Conservation (phyloP, 2,888 invertebrate genomes). For the Stomorhina lunata region DNA sequence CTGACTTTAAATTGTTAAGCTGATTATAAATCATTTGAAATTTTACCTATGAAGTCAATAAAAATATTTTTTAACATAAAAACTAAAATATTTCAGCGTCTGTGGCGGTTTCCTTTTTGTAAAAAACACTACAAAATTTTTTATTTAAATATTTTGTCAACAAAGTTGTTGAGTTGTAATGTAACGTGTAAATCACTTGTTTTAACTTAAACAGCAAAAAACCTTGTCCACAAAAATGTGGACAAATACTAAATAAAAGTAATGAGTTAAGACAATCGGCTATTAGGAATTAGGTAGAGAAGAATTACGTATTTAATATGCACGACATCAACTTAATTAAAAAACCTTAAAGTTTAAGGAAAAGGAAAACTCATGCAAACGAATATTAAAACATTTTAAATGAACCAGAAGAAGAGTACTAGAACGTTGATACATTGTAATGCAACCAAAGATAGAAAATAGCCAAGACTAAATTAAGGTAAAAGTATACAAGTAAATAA, state of each 20-base stretch:
- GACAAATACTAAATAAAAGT: not conserved
- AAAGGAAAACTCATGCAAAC: slow-evolving; percentile 20
- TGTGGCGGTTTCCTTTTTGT: slow-evolving; percentile 11
- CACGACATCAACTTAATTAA: slow-evolving; percentile 53
- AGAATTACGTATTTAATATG: slow-evolving; percentile 39
- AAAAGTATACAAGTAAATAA: not conserved
- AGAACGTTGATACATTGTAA: slow-evolving; percentile 26
- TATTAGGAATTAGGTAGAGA: slow-evolving; percentile 4
- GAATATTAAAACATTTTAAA: too few relatives aligned
- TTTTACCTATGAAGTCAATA: slow-evolving; percentile 17
- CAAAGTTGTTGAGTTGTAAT: slow-evolving; percentile 42
- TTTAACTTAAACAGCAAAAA: not conserved
- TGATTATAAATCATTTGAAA: not conserved
- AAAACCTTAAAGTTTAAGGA: slow-evolving; percentile 20
- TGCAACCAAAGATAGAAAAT: slow-evolving; percentile 35
- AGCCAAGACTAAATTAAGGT: not conserved
- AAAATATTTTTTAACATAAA: slow-evolving; percentile 19
- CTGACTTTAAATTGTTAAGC: not conserved
- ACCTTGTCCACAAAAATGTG: not conserved
- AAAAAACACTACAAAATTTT: not conserved
- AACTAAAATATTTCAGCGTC: not conserved
- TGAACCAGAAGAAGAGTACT: not conserved
- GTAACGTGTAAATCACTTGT: slow-evolving; percentile 3
- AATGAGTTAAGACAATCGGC: not conserved
- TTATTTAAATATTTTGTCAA: not conserved